Evolutionary conservation across 2,113 vertebrate species (phyloP).

Genomic region (Phasianus colchicus): DNA sequence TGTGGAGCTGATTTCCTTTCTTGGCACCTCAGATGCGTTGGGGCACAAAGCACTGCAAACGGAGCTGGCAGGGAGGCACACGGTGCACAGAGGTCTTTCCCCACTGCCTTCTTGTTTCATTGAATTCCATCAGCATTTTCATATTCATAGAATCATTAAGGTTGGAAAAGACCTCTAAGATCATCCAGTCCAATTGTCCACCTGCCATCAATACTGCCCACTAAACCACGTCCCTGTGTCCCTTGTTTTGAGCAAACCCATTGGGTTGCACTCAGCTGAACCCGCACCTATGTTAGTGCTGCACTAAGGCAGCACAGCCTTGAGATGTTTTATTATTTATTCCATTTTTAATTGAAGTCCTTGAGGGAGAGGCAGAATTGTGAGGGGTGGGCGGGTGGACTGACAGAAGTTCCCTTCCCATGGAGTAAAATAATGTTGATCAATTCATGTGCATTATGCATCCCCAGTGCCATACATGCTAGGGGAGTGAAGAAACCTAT

Average conservation of each 20-base stretch:
- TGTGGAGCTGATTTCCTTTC: neutral
- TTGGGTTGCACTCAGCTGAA: neutral
- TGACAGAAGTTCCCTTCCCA: slow-evolving; percentile 7
- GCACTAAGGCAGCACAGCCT: neutral
- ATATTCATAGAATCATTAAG: too few species aligned
- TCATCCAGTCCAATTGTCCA: too few species aligned
- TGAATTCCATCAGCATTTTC: neutral
- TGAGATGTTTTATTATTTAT: neutral
- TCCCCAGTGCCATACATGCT: neutral
- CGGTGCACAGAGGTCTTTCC: neutral
- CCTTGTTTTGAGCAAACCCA: neutral
- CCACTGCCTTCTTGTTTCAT: neutral
- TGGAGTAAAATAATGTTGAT: slow-evolving; percentile 21
- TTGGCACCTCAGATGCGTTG: neutral
- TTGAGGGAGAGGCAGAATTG: neutral
- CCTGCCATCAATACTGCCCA: too few species aligned
- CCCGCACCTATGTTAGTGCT: neutral
- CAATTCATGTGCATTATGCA: neutral
- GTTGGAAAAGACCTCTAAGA: too few species aligned
- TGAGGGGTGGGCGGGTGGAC: neutral
- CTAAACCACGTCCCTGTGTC: too few species aligned
- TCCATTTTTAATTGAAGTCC: neutral
- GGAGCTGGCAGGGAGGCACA: neutral
- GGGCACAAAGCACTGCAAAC: neutral
- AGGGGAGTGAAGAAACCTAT: neutral